These are phyloP conservation scores for Plemyria rubiginata DNA, from an alignment of 2,888 invertebrate genomes.

Conservation along the genomic window DNA sequence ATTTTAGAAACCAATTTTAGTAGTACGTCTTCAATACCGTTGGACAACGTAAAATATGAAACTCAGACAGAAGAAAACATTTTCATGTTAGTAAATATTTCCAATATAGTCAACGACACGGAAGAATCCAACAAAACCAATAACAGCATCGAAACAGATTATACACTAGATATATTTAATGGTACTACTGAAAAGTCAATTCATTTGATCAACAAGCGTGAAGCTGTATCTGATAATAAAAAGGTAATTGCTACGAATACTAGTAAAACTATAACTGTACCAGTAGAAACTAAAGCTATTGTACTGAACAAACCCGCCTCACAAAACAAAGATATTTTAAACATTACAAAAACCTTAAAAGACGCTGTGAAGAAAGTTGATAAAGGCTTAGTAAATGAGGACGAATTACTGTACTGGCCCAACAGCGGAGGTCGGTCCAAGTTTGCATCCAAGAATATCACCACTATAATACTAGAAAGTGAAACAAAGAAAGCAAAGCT, in stretches of 20 bases:
- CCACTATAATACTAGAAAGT: slow-evolving; percentile 64
- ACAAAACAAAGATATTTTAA: slow-evolving; percentile 11
- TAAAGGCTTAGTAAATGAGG: slow-evolving; percentile 54
- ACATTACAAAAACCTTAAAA: slow-evolving; percentile 37
- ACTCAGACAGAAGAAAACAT: slow-evolving; percentile 56
- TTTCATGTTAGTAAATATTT: slow-evolving; percentile 60
- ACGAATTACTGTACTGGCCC: slow-evolving; percentile 74
- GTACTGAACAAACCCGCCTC: slow-evolving; percentile 13
- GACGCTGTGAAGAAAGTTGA: slow-evolving; percentile 51
- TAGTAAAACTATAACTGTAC: slow-evolving; percentile 15
- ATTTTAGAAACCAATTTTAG: slow-evolving; percentile 38
- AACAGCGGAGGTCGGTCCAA: slow-evolving; percentile 32
- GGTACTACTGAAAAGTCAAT: slow-evolving; percentile 45
- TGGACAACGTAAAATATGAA: slow-evolving; percentile 44
- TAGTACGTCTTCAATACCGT: slow-evolving; percentile 44
- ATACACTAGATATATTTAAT: slow-evolving; percentile 45
- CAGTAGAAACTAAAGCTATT: slow-evolving; percentile 14
- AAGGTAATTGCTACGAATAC: slow-evolving; percentile 1
- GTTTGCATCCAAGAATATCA: slow-evolving; percentile 59
- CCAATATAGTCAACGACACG: slow-evolving; percentile 57
- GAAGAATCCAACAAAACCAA: slow-evolving; percentile 53
- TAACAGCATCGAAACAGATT: slow-evolving; percentile 71
- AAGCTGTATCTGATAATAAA: slow-evolving; percentile 33
- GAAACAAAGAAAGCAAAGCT: slow-evolving; percentile 68
- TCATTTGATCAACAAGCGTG: slow-evolving; percentile 57